Conservation (phyloP, 2,113 vertebrate species). For the Elachura formosa region DNA sequence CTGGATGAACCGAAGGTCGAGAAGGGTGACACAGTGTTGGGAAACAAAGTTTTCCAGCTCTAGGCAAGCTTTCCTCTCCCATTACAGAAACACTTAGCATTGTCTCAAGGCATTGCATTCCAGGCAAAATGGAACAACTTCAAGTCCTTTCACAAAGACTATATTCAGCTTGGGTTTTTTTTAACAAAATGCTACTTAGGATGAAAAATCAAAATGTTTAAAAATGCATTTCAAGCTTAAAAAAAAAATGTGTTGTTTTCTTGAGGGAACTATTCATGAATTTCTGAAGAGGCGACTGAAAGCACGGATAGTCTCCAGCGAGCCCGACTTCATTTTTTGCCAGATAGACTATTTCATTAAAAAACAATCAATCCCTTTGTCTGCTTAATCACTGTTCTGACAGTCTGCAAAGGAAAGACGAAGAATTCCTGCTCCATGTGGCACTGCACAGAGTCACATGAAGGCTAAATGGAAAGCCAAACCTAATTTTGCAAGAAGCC, state of each 20-base stretch:
- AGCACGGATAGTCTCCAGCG: conserved; percentile 27
- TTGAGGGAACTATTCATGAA: conserved; percentile 47
- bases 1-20: background rate
- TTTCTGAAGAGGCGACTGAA: conserved; percentile 57
- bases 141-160: conserved; percentile 4
- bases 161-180: background rate
- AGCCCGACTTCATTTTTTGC: conserved; percentile 48
- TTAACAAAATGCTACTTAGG: conserved; percentile 21
- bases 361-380: conserved; percentile 66
- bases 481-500: conserved; percentile 34
- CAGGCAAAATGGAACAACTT: background rate
- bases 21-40: background rate
- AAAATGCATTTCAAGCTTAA: conserved; percentile 31
- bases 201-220: conserved; percentile 54
- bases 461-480: conserved; percentile 43
- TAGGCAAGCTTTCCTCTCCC: background rate
- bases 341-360: conserved; percentile 63
- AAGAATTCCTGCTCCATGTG: conserved; percentile 13
- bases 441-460: background rate
- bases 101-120: background rate
- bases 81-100: background rate
- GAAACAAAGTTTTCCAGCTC: conserved; percentile 1
- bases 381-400: conserved; percentile 64
- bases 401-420: conserved; percentile 38
- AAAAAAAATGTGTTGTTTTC: conserved; percentile 46